These are phyloP conservation scores for Echinometra lucunter DNA, from an alignment of 53 echinoderm and acorn worm species.

Conservation along the genomic window DNA sequence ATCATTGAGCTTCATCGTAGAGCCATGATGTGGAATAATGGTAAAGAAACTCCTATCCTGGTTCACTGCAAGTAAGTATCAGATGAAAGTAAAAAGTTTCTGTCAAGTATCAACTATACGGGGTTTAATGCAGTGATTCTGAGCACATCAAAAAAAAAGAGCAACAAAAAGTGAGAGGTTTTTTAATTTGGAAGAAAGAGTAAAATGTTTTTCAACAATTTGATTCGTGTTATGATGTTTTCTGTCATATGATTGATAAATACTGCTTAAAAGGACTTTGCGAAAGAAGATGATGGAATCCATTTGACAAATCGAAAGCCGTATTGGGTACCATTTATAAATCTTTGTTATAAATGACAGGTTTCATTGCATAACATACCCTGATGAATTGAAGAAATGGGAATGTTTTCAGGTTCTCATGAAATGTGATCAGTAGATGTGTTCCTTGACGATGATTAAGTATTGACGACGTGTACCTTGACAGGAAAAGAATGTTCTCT, in stretches of 20 bases:
- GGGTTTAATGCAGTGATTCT: not conserved
- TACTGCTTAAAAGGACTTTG: too few species aligned
- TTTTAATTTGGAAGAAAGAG: not conserved
- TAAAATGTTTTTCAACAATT: not conserved
- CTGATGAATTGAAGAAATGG: too few species aligned
- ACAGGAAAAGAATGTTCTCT: too few species aligned
- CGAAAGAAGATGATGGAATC: too few species aligned
- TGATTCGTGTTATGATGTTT: too few species aligned
- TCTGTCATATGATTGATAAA: too few species aligned
- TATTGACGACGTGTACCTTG: not conserved
- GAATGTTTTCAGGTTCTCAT: too few species aligned
- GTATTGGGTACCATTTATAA: too few species aligned
- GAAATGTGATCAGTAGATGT: too few species aligned
- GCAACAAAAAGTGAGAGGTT: not conserved
- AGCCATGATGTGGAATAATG: conserved; percentile 65
- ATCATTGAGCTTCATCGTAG: conserved; percentile 69
- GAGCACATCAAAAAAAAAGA: not conserved
- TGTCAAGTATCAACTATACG: not conserved
- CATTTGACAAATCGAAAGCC: too few species aligned
- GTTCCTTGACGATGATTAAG: not conserved
- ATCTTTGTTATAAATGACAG: too few species aligned
- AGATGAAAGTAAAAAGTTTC: not conserved
- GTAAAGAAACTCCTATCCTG: conserved; percentile 75
- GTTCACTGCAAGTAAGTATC: conserved; percentile 90
- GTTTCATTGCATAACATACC: too few species aligned